phyloP scores from a whole-genome alignment of 2,888 invertebrate genomes.

The Melinaea marsaeus region DNA sequence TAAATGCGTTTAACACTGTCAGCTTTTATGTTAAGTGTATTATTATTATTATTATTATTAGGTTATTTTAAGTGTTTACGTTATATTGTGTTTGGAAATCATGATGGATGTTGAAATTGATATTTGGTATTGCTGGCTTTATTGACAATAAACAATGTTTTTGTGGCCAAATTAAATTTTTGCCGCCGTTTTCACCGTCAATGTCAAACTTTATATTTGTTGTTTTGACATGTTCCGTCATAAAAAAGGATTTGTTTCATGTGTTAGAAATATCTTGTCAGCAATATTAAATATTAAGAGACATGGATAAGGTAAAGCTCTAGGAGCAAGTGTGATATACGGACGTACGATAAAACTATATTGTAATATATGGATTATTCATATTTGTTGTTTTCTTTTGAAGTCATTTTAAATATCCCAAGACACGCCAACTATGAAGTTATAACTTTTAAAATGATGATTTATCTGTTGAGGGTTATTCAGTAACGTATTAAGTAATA shows the following conservation, averaged over 20 bases:
- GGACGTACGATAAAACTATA: slow-evolving; percentile 26
- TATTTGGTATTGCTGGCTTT: slow-evolving; percentile 2
- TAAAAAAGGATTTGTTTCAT: not conserved
- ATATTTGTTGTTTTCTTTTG: slow-evolving; percentile 21
- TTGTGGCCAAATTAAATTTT: not conserved
- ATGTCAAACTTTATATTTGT: not conserved
- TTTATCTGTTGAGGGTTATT: too few relatives aligned
- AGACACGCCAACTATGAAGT: too few relatives aligned
- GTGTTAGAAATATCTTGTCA: slow-evolving; percentile 12
- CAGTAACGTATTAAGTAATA: too few relatives aligned
- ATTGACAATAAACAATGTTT: not conserved
- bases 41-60: not conserved
- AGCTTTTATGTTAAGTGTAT: slow-evolving; percentile 1
- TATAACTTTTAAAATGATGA: too few relatives aligned
- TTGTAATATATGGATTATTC: slow-evolving; percentile 29
- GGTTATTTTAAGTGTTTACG: not conserved
- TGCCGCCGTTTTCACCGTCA: not conserved
- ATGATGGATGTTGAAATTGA: not conserved
- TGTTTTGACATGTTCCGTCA: not conserved
- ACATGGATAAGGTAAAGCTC: slow-evolving; percentile 18
- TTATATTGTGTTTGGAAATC: not conserved
- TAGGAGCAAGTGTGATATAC: slow-evolving; percentile 26
- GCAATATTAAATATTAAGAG: slow-evolving; percentile 7
- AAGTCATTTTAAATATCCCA: not conserved
- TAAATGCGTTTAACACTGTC: not conserved